phyloP scores from a whole-genome alignment of 2,113 vertebrate genomes.

The Ceyx margarethae region DNA sequence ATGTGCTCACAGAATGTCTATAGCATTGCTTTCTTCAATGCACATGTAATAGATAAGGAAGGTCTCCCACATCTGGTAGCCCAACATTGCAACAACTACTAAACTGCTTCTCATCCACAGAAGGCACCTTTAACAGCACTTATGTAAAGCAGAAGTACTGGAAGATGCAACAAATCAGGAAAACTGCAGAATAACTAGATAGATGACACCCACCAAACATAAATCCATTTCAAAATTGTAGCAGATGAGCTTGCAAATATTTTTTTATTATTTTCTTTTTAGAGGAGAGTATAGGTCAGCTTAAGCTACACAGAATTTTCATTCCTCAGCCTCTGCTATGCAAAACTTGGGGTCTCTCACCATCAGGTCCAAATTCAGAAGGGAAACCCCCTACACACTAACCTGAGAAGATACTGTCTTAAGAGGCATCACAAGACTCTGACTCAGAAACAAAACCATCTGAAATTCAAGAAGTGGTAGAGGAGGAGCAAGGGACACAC shows the following conservation, averaged over 20 bases:
- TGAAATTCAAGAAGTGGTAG: rapidly evolving
- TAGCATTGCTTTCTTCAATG: background rate
- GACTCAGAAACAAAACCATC: background rate
- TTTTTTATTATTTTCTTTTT: background rate
- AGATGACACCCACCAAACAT: rapidly evolving
- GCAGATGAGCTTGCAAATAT: rapidly evolving
- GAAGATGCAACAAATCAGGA: background rate
- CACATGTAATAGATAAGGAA: background rate
- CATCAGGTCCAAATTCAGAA: background rate
- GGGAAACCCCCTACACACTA: background rate
- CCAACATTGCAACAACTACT: background rate
- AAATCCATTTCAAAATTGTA: background rate
- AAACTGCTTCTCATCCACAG: background rate
- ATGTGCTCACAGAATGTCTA: background rate
- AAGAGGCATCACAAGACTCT: background rate
- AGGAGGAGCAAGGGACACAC: rapidly evolving
- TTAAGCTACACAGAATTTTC: background rate
- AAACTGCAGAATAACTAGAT: background rate
- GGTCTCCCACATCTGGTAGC: background rate
- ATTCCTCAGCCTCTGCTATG: background rate
- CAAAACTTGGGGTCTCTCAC: background rate
- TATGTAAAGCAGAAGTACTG: background rate
- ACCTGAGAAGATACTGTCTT: background rate
- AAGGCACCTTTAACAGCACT: background rate
- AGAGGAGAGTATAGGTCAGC: background rate